A percentile compares a stretch with the other conserved stretches of the same genome.
Evolutionary conservation across 2,797 vertebrate species (phyloP).

Genomic region (Chrysocyon brachyurus): DNA sequence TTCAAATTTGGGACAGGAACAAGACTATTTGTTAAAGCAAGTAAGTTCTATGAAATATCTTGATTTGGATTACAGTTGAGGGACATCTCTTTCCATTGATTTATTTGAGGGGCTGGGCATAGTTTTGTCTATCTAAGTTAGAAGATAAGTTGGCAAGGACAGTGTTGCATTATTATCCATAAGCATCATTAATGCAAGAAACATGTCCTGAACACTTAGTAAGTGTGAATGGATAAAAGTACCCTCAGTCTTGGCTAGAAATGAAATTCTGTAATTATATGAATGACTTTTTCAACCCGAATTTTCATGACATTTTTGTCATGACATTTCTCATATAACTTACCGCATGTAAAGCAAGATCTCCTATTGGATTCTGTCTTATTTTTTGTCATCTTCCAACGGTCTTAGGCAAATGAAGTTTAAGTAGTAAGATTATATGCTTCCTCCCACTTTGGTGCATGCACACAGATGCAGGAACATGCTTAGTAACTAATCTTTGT

Average conservation of each 20-base stretch:
- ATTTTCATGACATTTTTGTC: not conserved
- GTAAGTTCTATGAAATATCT: slow-evolving; percentile 76
- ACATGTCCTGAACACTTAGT: not conserved
- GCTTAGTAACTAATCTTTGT: not conserved
- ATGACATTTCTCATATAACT: not conserved
- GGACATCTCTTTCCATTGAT: not conserved
- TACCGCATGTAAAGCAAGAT: not conserved
- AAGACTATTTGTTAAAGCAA: slow-evolving; percentile 73
- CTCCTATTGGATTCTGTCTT: not conserved
- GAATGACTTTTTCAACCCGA: not conserved
- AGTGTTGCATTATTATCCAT: not conserved
- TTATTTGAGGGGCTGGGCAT: not conserved
- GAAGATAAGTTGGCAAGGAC: not conserved
- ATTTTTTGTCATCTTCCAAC: slow-evolving; percentile 24
- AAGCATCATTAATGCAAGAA: not conserved
- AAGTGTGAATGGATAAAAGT: not conserved
- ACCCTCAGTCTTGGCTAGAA: not conserved
- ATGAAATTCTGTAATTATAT: slow-evolving; percentile 17
- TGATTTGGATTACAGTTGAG: not conserved
- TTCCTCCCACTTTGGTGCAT: not conserved
- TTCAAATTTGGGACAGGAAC: slow-evolving; percentile 75
- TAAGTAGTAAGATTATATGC: not conserved
- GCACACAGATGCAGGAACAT: not conserved
- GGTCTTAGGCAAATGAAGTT: slow-evolving; percentile 44
- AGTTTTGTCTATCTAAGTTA: slow-evolving; percentile 51